phyloP scores from a whole-genome alignment of 2,113 vertebrate genomes.

The Willisornis vidua region DNA sequence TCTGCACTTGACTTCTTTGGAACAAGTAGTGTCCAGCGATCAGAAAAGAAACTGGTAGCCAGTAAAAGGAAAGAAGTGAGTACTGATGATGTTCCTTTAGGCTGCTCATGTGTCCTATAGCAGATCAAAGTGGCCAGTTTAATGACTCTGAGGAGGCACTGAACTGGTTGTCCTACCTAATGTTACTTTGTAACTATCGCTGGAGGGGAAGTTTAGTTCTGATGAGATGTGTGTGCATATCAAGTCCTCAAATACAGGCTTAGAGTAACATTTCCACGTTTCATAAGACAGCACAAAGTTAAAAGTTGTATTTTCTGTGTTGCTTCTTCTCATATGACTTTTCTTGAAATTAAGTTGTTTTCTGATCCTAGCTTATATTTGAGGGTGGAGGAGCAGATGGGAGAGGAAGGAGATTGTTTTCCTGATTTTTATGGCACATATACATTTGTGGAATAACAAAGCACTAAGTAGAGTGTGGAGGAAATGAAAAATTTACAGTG shows the following conservation, averaged over 20 bases:
- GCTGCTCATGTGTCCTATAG: background rate
- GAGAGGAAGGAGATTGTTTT: background rate
- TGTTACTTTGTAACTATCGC: background rate
- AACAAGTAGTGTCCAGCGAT: conserved; percentile 80
- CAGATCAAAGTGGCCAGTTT: background rate
- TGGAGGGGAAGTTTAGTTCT: background rate
- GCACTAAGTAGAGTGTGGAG: background rate
- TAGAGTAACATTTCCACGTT: background rate
- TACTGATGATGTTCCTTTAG: background rate
- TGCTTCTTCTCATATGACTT: background rate
- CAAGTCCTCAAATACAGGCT: background rate
- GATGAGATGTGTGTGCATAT: fast-evolving
- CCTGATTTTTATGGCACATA: background rate
- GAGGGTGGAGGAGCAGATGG: background rate
- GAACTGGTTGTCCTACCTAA: background rate
- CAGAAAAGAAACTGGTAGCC: conserved; percentile 91
- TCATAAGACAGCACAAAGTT: background rate
- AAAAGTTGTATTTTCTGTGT: background rate
- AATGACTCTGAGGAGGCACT: background rate
- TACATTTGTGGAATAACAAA: background rate
- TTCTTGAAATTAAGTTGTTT: background rate
- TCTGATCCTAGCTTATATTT: background rate
- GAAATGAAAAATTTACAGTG: background rate
- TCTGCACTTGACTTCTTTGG: conserved; percentile 92
- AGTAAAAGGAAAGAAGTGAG: conserved; percentile 91